Conservation (phyloP, 2,113 vertebrate genomes). For the Procavia capensis region DNA sequence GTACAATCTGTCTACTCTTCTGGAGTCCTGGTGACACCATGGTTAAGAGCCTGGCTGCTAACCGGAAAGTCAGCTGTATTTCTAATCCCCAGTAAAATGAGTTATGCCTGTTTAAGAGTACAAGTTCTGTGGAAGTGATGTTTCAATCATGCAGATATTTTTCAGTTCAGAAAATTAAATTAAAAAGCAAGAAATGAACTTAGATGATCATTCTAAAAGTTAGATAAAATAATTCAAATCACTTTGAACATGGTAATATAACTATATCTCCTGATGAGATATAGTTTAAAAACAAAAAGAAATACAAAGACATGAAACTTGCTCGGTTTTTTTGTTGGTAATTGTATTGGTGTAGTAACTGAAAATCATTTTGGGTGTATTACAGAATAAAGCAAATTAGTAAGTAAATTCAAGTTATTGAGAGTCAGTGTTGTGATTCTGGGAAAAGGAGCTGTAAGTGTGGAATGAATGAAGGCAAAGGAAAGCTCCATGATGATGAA, state of each 20-base stretch:
- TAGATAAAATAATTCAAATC: neutral
- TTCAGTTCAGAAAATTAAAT: conserved; percentile 6
- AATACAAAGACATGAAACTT: neutral
- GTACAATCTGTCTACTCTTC: no score
- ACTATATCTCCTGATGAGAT: neutral
- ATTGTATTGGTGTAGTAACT: neutral
- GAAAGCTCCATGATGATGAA: neutral
- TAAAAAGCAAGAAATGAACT: neutral
- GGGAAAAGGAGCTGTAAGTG: neutral
- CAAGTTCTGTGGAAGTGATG: neutral
- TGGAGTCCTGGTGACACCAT: no score
- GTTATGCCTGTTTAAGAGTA: neutral
- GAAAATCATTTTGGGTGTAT: neutral
- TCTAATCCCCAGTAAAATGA: no score
- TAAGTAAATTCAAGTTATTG: neutral
- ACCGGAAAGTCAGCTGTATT: no score
- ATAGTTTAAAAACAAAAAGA: neutral
- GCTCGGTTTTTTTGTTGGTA: neutral
- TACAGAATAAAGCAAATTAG: neutral
- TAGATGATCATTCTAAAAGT: neutral
- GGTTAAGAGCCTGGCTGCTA: no score
- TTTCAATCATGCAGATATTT: neutral
- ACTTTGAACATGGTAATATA: neutral
- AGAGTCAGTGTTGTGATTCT: neutral
- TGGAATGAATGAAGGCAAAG: neutral